Evolutionary conservation across 2,797 vertebrate species (phyloP).

Genomic region (Pipistrellus kuhlii): DNA sequence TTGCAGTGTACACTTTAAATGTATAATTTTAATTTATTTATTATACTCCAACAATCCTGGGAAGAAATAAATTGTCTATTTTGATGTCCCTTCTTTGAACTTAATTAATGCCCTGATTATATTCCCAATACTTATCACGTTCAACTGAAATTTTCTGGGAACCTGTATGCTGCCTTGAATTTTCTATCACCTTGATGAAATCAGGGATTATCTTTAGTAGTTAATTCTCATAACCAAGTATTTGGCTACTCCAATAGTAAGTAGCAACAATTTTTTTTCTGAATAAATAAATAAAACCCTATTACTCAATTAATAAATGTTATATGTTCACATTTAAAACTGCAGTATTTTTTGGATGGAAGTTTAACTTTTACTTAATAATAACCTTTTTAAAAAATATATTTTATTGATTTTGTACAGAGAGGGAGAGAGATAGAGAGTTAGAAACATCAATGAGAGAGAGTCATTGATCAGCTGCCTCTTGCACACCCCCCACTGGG

Average conservation of each 20-base stretch:
- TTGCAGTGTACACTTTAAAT: background rate
- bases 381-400: slow-evolving; percentile 25
- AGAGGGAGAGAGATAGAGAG: no score
- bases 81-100: background rate
- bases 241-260: background rate
- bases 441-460: no score
- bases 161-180: background rate
- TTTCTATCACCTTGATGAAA: background rate
- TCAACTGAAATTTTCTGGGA: background rate
- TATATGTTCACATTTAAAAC: background rate
- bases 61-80: background rate
- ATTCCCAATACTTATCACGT: background rate
- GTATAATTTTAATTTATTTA: background rate
- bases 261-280: background rate
- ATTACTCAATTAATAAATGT: background rate
- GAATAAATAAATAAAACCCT: background rate
- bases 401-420: no score
- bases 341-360: background rate
- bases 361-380: background rate
- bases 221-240: background rate
- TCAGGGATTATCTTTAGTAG: background rate
- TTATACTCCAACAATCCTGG: background rate
- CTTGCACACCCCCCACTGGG: no score
- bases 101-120: background rate
- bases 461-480: no score